Conservation (phyloP, 2,797 vertebrate genomes). For the Pseudotriccus pelzelni region DNA sequence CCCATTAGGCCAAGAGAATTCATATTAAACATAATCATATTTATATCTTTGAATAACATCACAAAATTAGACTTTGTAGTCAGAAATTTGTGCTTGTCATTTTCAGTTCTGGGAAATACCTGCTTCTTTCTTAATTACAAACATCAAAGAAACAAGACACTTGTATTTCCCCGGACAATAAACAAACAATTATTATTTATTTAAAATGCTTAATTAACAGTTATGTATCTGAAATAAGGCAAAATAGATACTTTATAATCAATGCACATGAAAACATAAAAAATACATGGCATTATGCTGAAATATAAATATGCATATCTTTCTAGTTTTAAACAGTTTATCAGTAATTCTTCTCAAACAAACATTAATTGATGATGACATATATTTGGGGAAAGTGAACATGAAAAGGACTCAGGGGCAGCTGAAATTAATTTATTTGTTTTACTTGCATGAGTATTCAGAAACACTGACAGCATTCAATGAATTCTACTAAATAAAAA, state of each 20-base stretch:
- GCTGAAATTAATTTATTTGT: background rate
- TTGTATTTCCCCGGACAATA: background rate
- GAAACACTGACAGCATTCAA: background rate
- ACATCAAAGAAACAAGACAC: background rate
- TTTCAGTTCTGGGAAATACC: slow-evolving; percentile 8
- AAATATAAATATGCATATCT: background rate
- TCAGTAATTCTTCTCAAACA: background rate
- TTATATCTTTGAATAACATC: background rate
- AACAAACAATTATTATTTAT: background rate
- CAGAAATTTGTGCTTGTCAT: background rate
- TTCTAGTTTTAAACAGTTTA: background rate
- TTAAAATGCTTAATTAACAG: background rate
- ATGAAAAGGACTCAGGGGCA: background rate
- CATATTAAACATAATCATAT: background rate
- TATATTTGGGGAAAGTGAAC: background rate
- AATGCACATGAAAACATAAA: background rate
- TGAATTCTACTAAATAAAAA: background rate
- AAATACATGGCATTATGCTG: background rate
- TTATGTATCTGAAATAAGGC: background rate
- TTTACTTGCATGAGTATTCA: background rate
- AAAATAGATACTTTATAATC: background rate
- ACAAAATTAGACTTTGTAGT: background rate
- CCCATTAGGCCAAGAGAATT: background rate
- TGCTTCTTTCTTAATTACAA: background rate
- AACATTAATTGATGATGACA: background rate